phyloP scores from a whole-genome alignment of 2,888 invertebrate genomes.

The Lepidonotus clava region DNA sequence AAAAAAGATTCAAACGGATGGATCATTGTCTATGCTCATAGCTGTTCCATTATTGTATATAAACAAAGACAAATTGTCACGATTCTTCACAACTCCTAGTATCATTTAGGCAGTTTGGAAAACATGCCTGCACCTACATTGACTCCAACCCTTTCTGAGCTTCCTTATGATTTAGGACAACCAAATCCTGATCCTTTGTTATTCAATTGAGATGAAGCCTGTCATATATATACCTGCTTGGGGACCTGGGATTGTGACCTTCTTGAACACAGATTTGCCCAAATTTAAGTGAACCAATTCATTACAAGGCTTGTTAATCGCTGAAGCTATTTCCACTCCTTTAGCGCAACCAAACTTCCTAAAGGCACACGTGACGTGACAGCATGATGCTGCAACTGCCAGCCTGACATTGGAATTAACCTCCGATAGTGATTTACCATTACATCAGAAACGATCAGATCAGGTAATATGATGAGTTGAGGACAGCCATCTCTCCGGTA shows the following conservation, averaged over 20 bases:
- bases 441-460: not conserved
- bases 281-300: not conserved
- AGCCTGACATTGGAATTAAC: constrained; percentile 8
- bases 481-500: not conserved
- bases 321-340: constrained; percentile 17
- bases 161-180: no score
- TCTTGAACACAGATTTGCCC: not conserved
- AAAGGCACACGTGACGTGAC: not conserved
- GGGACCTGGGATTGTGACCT: constrained; percentile 14
- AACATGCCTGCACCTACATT: no score
- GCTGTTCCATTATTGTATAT: no score
- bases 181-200: no score
- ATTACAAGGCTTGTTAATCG: not conserved
- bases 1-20: no score
- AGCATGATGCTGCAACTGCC: not conserved
- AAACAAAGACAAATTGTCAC: no score
- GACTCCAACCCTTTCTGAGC: no score
- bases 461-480: constrained; percentile 14
- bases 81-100: no score
- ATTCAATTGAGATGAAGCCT: not conserved
- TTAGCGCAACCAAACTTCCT: not conserved
- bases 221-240: constrained; percentile 31
- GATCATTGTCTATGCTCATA: no score
- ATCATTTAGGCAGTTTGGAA: no score
- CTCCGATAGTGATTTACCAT: constrained; percentile 18